Conservation (phyloP, 2,113 vertebrate species). For the Anarhynchus alexandrinus region DNA sequence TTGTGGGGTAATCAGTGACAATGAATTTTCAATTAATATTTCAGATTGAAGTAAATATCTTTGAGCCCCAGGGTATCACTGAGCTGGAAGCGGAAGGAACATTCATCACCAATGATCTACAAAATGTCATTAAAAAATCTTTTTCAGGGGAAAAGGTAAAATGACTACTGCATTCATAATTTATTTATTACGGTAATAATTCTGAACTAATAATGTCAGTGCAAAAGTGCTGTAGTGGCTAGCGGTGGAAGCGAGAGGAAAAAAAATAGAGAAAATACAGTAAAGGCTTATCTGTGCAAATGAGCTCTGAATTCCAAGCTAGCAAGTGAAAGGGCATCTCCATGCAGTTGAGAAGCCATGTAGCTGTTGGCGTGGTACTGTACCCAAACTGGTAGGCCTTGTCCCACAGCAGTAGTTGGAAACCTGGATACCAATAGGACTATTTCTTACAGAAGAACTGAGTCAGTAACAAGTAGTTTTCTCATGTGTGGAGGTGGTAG, state of each 20-base stretch:
- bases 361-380: background rate
- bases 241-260: background rate
- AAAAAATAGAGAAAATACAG: background rate
- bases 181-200: background rate
- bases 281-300: background rate
- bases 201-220: background rate
- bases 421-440: background rate
- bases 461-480: background rate
- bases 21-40: constrained; percentile 42
- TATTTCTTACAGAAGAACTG: background rate
- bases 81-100: constrained; percentile 81
- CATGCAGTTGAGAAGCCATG: background rate
- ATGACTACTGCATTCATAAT: background rate
- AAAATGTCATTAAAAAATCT: constrained; percentile 77
- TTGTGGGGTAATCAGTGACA: background rate
- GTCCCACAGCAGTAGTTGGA: background rate
- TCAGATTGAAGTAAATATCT: constrained; percentile 85
- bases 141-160: constrained; percentile 78
- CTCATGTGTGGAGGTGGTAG: background rate
- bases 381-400: background rate
- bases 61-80: constrained; percentile 83
- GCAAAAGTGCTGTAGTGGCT: background rate
- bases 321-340: background rate
- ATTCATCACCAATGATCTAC: constrained; percentile 77
- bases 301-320: background rate